A percentile compares a stretch with the other conserved stretches of the same genome.
These are phyloP conservation scores for Eriosoma lanigerum DNA, from an alignment of 1,140 invertebrate species.

Conservation along the genomic window DNA sequence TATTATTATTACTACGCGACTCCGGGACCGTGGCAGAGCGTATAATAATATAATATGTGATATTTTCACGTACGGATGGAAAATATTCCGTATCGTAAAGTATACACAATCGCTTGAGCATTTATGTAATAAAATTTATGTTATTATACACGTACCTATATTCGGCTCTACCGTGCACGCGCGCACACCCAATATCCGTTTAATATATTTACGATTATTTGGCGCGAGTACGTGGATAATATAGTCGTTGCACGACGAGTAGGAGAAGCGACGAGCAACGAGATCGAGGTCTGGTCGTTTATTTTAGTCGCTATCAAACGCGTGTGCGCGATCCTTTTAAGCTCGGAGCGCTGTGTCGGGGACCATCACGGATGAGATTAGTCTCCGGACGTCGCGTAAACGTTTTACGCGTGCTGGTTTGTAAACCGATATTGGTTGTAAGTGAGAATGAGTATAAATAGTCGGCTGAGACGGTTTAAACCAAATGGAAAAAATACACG, in stretches of 20 bases:
- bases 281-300: neutral
- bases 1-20: no score
- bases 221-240: neutral
- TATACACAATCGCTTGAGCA: no score
- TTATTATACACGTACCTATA: neutral
- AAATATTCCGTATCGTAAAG: no score
- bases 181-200: slow-evolving; percentile 5
- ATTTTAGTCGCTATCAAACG: neutral
- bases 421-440: neutral
- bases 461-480: neutral
- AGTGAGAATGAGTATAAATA: neutral
- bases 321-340: neutral
- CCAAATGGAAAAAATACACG: no score
- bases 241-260: no score
- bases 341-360: neutral
- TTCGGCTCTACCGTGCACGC: neutral
- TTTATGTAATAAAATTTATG: no score
- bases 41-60: no score
- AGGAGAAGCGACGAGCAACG: neutral
- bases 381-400: slow-evolving; percentile 20
- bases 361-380: neutral
- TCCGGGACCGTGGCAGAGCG: no score
- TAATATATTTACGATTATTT: slow-evolving; percentile 31
- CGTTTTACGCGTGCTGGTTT: neutral
- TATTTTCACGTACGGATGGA: no score